These are phyloP conservation scores for Rhodinocichla rosea DNA, from an alignment of 2,113 vertebrate genomes.

Conservation along the genomic window DNA sequence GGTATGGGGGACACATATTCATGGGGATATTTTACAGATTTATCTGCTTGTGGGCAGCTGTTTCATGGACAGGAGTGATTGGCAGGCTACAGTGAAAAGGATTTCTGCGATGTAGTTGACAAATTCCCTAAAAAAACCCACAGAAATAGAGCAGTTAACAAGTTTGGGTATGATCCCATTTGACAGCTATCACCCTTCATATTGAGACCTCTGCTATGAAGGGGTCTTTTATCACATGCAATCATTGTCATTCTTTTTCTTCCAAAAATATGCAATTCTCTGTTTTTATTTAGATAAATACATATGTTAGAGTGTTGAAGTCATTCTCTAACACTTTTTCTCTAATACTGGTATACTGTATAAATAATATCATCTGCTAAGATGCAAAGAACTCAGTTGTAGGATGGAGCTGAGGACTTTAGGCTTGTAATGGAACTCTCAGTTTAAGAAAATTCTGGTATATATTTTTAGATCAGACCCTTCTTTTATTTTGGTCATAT, in stretches of 20 bases:
- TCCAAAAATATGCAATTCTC: neutral
- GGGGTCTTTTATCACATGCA: neutral
- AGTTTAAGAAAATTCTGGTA: neutral
- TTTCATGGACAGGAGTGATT: fast-evolving
- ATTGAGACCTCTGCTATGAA: neutral
- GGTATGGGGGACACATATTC: neutral
- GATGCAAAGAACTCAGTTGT: neutral
- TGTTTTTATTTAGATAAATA: neutral
- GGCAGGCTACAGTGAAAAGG: neutral
- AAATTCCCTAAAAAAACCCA: neutral
- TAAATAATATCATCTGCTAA: neutral
- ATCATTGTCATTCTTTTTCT: neutral
- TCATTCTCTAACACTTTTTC: neutral
- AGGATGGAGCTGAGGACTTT: neutral
- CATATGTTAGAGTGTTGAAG: neutral
- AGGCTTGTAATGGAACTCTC: neutral
- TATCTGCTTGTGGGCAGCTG: neutral
- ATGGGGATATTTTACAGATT: neutral
- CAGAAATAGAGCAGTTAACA: neutral
- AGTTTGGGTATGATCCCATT: neutral
- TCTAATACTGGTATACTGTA: neutral
- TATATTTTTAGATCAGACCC: neutral
- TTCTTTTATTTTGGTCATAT: neutral
- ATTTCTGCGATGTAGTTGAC: neutral
- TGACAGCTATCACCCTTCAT: neutral